Evolutionary conservation across 2,888 invertebrate species (phyloP), one percentile per base, ranked within the genome.

Genomic region (Lucinisca nassula): DNA sequence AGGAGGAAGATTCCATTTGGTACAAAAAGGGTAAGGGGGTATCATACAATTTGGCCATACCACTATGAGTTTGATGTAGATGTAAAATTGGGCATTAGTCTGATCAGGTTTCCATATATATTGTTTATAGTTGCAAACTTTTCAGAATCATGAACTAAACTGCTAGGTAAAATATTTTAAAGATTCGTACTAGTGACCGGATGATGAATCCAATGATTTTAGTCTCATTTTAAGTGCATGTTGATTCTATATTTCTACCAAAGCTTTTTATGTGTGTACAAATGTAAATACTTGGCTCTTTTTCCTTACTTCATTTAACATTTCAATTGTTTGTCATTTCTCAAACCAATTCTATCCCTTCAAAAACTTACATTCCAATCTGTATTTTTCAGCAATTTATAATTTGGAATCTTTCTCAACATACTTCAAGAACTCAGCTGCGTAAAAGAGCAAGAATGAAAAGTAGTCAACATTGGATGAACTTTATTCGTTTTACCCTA

Each of bases 171-270:
- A 45, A 45, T 45, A 45, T 45, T 45, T 45, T 45, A 12, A 45
- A 45, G 45, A 45, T 45, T 12, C n/a, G 27, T 27, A 4, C 6
- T 58, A 6, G 27, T 14, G 17, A 35, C n/a, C 32, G 35, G 35
- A 67, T 67, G 67, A 67, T 67, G 30, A 67, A 67, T 12, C 67
- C 32, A 35, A 35, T 67, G 67, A 35, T 35, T 67, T 67, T 55
- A 17, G 8, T 17, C 55, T n/a, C n/a, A n/a, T 55, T n/a, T 67
- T 8, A 35, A 82, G 82, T 88, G 85, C 88, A 88, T 88, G 85
- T 83, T 30, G 40, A 82, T 86, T 84, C 58, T 72, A 75, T 79
- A 21, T 75, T 14, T 58, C 37, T 79, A 70, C 55, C 58, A 75
- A 74, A 77, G 40, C 40, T 70, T 37, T 72, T 30, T n/a, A 30